phyloP scores from a whole-genome alignment of 2,797 vertebrate species.

The Miopithecus talapoin region DNA sequence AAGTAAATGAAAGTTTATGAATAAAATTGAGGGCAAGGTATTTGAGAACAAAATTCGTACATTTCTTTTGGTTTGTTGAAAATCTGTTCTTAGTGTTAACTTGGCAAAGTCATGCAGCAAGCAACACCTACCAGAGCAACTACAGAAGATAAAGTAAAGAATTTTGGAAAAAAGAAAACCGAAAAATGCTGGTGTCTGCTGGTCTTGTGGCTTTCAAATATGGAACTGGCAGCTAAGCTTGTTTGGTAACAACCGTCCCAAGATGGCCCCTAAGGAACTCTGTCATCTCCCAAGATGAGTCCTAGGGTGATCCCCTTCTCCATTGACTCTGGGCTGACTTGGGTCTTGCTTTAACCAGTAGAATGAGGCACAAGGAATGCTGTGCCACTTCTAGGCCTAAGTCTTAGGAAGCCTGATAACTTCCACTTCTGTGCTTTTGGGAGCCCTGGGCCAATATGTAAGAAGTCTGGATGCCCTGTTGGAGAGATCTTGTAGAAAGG shows the following conservation, averaged over 20 bases:
- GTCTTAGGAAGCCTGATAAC: not conserved
- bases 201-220: not conserved
- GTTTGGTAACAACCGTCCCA: not conserved
- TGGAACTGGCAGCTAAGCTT: not conserved
- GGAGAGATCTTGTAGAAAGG: not conserved
- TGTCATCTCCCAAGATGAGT: not conserved
- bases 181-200: not conserved
- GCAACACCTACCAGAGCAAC: not conserved
- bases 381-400: not conserved
- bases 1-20: not conserved
- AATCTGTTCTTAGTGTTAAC: not conserved
- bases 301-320: not conserved
- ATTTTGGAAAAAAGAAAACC: not conserved
- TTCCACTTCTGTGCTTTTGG: not conserved
- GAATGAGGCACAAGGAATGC: not conserved
- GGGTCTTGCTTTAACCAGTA: not conserved
- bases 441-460: not conserved
- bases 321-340: not conserved
- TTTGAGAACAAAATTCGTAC: not conserved
- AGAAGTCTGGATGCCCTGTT: not conserved
- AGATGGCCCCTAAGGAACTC: not conserved
- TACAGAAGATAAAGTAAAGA: not conserved
- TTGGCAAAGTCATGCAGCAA: not conserved
- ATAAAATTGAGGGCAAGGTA: not conserved
- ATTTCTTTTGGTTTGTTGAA: not conserved